These are phyloP conservation scores for Norana najaformis DNA, from an alignment of 2,888 invertebrate species.

Conservation along the genomic window DNA sequence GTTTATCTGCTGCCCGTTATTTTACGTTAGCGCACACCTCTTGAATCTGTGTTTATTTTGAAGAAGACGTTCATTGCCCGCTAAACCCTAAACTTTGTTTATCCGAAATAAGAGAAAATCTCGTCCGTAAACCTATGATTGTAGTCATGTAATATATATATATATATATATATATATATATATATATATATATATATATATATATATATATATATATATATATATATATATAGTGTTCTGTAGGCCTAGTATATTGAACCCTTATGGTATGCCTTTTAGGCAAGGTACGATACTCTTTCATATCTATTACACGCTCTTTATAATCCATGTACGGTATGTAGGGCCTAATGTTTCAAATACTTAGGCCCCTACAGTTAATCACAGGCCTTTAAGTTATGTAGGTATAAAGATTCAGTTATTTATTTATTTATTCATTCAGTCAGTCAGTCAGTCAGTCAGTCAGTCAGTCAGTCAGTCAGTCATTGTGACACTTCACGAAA, in stretches of 20 bases:
- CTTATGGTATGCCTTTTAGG: too few relatives aligned
- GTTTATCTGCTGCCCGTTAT: background rate
- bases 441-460: background rate
- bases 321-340: background rate
- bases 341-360: background rate
- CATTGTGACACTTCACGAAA: background rate
- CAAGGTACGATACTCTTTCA: too few relatives aligned
- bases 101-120: background rate
- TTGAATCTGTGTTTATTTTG: background rate
- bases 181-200: too few relatives aligned
- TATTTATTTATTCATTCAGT: too few relatives aligned
- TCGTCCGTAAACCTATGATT: background rate
- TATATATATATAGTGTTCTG: too few relatives aligned
- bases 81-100: background rate
- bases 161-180: too few relatives aligned
- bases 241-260: background rate
- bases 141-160: too few relatives aligned
- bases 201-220: too few relatives aligned
- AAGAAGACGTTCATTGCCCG: background rate
- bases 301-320: background rate
- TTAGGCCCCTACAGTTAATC: too few relatives aligned
- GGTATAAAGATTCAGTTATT: background rate
- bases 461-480: background rate
- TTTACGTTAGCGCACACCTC: background rate
- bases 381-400: background rate